These are phyloP conservation scores for Mungos mungo DNA, from an alignment of 2,113 vertebrate species.

Conservation along the genomic window DNA sequence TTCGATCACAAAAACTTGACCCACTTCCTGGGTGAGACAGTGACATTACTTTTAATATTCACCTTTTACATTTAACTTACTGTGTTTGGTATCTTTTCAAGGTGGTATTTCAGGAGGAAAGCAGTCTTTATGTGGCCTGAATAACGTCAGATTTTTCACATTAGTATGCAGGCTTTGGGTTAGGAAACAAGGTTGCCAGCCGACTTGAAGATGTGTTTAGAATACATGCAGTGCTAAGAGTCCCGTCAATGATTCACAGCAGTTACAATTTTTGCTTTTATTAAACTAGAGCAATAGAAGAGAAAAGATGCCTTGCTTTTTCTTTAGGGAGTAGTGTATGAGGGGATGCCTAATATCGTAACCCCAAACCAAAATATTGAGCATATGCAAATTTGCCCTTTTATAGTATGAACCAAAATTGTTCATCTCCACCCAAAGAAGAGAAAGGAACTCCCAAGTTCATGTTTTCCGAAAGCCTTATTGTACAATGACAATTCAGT, in stretches of 20 bases:
- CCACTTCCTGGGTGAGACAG: background rate
- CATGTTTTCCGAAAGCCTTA: background rate
- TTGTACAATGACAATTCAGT: slow-evolving; percentile 22
- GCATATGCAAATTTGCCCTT: slow-evolving; percentile 78
- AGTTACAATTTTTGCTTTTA: slow-evolving; percentile 53
- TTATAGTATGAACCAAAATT: slow-evolving; percentile 54
- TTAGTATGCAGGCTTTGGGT: slow-evolving; percentile 68
- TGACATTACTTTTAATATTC: slow-evolving; percentile 21
- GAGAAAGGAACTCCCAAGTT: slow-evolving; percentile 56
- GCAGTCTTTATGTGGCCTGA: slow-evolving; percentile 46
- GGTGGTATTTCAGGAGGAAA: slow-evolving; percentile 31
- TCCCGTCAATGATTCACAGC: slow-evolving; percentile 12
- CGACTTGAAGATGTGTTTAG: slow-evolving; percentile 68
- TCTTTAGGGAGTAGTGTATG: background rate
- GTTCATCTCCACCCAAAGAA: slow-evolving; percentile 61
- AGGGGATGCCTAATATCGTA: slow-evolving; percentile 5
- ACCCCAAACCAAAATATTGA: slow-evolving; percentile 59
- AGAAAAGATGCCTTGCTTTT: slow-evolving; percentile 28
- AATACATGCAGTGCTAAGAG: slow-evolving; percentile 57
- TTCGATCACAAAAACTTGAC: background rate
- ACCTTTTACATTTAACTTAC: background rate
- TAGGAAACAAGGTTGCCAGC: slow-evolving; percentile 43
- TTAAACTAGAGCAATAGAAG: slow-evolving; percentile 55
- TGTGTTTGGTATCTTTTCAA: slow-evolving; percentile 5
- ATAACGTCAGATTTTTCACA: slow-evolving; percentile 35